Evolutionary conservation across 2,888 invertebrate species (phyloP).

Genomic region (Noctua fimbriata): DNA sequence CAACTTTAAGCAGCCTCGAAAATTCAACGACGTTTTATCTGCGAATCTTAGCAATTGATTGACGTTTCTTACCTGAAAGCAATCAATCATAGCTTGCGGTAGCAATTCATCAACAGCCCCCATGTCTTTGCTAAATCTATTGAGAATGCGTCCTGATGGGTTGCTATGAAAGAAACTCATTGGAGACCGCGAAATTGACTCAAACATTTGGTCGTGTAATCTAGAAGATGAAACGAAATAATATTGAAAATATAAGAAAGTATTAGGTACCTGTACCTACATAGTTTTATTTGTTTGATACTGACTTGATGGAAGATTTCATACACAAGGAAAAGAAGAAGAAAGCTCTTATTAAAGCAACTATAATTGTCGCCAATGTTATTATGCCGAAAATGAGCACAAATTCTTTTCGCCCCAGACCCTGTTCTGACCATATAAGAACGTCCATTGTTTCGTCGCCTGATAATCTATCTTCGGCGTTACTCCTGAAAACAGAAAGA

Average conservation of each 20-base stretch:
- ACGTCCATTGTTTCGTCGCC: slow-evolving; percentile 84
- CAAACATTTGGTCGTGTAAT: slow-evolving; percentile 93
- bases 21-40: not conserved
- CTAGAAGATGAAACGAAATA: slow-evolving; percentile 68
- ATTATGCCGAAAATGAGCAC: slow-evolving; percentile 90
- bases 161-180: slow-evolving; percentile 95
- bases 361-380: slow-evolving; percentile 88
- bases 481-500: slow-evolving; percentile 77
- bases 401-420: slow-evolving; percentile 78
- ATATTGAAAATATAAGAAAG: not conserved
- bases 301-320: slow-evolving; percentile 91
- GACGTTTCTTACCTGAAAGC: slow-evolving; percentile 88
- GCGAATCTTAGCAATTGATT: not conserved
- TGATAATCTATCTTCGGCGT: slow-evolving; percentile 83
- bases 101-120: slow-evolving; percentile 95
- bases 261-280: not conserved
- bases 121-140: slow-evolving; percentile 96
- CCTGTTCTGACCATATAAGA: slow-evolving; percentile 81
- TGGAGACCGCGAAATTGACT: slow-evolving; percentile 86
- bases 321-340: slow-evolving; percentile 92
- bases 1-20: not conserved
- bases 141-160: slow-evolving; percentile 94
- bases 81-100: slow-evolving; percentile 93
- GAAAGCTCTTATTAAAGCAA: slow-evolving; percentile 92
- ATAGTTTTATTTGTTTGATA: slow-evolving; percentile 31